phyloP scores from a whole-genome alignment of 2,113 vertebrate genomes.

The Phyllopteryx taeniolatus region DNA sequence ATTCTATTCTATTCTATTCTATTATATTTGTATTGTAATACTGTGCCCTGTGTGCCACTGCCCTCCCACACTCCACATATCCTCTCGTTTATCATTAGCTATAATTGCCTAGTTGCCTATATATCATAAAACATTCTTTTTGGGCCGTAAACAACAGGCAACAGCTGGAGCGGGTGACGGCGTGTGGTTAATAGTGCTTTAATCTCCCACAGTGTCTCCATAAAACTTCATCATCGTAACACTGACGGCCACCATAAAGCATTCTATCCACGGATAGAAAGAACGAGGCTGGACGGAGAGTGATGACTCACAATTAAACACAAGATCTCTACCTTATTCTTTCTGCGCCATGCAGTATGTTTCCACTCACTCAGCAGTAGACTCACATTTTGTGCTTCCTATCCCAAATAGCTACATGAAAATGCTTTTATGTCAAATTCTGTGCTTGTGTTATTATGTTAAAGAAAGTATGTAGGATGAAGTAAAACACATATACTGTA shows the following conservation, averaged over 20 bases:
- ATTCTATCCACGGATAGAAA: conserved; percentile 43
- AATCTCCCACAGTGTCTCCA: conserved; percentile 71
- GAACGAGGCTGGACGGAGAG: conserved; percentile 2
- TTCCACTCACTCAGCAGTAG: neutral
- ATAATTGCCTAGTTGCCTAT: conserved; percentile 73
- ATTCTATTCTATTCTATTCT: too few species aligned
- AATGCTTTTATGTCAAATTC: neutral
- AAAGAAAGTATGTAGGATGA: neutral
- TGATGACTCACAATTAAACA: conserved; percentile 2
- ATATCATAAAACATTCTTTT: conserved; percentile 67
- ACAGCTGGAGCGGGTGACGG: conserved; percentile 71
- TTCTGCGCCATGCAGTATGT: neutral
- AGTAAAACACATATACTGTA: conserved; percentile 3
- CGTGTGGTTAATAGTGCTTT: conserved; percentile 72
- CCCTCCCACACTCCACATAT: neutral
- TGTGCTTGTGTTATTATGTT: too few species aligned
- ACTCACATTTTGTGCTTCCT: neutral
- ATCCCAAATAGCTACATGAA: neutral
- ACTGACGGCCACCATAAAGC: conserved; percentile 58
- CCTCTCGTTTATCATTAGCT: conserved; percentile 65
- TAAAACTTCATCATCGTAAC: conserved; percentile 72
- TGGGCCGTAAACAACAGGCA: conserved; percentile 72
- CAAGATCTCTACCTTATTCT: conserved; percentile 1
- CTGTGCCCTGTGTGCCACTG: neutral
- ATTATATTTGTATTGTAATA: neutral